These are phyloP conservation scores for Centropus bengalensis DNA, from an alignment of 2,113 vertebrate genomes.

Conservation along the genomic window DNA sequence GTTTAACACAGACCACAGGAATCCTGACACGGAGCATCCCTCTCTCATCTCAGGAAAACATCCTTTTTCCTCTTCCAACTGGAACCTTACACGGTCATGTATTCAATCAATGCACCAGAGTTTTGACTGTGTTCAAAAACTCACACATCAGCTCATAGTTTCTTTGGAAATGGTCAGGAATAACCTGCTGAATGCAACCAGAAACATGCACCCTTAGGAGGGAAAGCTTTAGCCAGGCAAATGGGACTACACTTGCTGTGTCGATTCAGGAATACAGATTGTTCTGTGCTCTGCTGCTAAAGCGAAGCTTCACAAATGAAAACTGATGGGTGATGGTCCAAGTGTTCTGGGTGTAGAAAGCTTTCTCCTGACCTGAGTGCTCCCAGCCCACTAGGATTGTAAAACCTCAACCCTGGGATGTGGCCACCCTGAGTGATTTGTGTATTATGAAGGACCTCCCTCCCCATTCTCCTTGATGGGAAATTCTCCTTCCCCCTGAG, in stretches of 20 bases:
- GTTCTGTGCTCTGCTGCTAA: not conserved
- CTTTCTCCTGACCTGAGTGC: not conserved
- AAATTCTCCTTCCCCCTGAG: not conserved
- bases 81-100: accelerated
- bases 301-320: not conserved
- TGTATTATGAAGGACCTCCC: not conserved
- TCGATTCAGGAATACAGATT: not conserved
- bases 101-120: not conserved
- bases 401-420: not conserved
- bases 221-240: not conserved
- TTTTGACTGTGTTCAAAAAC: not conserved
- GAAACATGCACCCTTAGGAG: not conserved
- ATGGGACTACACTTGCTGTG: accelerated
- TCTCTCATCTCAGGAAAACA: not conserved
- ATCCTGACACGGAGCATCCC: not conserved
- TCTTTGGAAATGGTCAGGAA: not conserved
- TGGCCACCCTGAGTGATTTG: too few relatives aligned
- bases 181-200: not conserved
- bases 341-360: not conserved
- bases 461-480: not conserved
- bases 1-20: not conserved
- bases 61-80: not conserved
- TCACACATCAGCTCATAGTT: not conserved
- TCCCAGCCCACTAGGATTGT: not conserved
- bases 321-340: not conserved